Evolutionary conservation across 2,113 vertebrate genomes (phyloP), one percentile per base, ranked within the genome.

Genomic region (Dicrurus megarhynchus): DNA sequence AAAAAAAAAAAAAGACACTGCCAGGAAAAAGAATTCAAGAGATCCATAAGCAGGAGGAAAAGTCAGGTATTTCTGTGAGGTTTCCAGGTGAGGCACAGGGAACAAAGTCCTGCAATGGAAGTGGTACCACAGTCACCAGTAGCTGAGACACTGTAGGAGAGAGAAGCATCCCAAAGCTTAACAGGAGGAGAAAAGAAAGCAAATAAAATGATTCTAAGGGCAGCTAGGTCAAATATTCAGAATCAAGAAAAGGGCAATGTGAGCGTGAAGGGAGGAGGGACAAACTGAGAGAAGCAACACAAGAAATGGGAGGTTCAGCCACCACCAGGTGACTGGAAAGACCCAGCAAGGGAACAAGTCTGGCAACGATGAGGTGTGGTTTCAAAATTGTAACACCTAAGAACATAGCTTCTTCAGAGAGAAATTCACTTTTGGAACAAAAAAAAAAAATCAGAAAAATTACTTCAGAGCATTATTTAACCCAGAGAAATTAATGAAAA

Each of bases 391-490:
- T 14, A 64, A 47, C 44, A 71, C 33, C 24, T 24, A 59, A 74
- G 27, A 64, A 44, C 10, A 20, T 18, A 42, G 46, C 9, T 74
- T 47, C 53, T 77, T 71, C 33, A 84, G 74, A 44, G 8, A 75
- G 11, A 69, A 83, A 65, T 42, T 33, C 3, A 1, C 53, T 61
- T 75, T 76, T 27, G 50, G 79, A 91, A 87, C 37, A 94, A 91
- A 92, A 89, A 49, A 4, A 89, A 49, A 4, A 11, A 90, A 76
- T 57, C 81, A 85, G 57, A 79, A 89, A 89, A 87, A 87, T 57
- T 33, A 76, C 84, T 87, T 85, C 67, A 83, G 69, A 95, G 53
- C 37, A 53, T 89, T 94, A 96, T 69, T 91, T 95, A 94, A 94
- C 32, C 30, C 55, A 73, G 63, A 87, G 88, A 91, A 91, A 85